A percentile compares a stretch with the other conserved stretches of the same genome.
These are phyloP conservation scores for Oscheius myriophilus DNA, from an alignment of 2,888 invertebrate genomes.

Conservation along the genomic window DNA sequence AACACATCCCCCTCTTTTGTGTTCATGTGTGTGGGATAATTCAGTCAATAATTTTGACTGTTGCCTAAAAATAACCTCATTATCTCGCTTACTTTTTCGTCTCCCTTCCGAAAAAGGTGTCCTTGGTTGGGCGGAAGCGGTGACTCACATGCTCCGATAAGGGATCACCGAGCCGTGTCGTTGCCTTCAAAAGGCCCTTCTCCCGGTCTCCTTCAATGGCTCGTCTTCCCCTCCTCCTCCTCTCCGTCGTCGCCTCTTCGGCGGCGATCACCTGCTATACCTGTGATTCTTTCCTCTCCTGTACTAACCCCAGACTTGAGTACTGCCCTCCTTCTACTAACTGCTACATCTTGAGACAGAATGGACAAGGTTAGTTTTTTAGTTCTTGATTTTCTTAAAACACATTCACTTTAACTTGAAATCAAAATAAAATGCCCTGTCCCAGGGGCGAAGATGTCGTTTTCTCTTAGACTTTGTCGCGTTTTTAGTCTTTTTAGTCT, in stretches of 20 bases:
- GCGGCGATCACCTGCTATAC: constrained; percentile 21
- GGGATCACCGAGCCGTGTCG: constrained; percentile 19
- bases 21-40: too few relatives aligned
- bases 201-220: background rate
- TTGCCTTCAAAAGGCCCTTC: constrained; percentile 16
- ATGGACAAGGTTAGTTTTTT: constrained; percentile 18
- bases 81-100: too few relatives aligned
- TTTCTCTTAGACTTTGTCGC: too few relatives aligned
- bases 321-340: constrained; percentile 10
- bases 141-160: constrained; percentile 24
- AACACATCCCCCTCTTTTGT: too few relatives aligned
- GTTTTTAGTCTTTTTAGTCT: too few relatives aligned
- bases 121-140: constrained; percentile 12
- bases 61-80: too few relatives aligned
- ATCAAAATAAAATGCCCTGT: background rate
- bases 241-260: constrained; percentile 10
- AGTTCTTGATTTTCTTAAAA: too few relatives aligned
- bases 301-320: constrained; percentile 14
- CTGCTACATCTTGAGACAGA: constrained; percentile 26
- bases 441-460: too few relatives aligned
- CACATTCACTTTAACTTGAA: background rate
- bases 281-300: constrained; percentile 29
- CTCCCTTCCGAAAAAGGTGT: background rate
- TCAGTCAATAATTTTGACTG: too few relatives aligned
- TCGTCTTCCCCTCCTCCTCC: constrained; percentile 11